Base-by-base conservation (phyloP, 2,797 vertebrate genomes). In the Parambassis ranga region DNA sequence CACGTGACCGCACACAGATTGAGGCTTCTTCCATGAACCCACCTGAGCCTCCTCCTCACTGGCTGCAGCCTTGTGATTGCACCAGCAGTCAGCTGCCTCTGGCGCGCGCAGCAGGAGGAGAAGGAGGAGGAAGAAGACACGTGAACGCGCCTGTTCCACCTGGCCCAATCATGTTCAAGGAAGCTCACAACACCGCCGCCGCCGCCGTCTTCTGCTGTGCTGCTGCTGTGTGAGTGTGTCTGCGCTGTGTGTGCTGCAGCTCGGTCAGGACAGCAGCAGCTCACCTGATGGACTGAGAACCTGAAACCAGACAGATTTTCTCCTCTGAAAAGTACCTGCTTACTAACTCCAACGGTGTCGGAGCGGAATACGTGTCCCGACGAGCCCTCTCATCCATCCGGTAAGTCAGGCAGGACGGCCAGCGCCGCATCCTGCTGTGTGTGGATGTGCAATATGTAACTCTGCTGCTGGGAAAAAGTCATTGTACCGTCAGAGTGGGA, bases 81-180 rank as follows among this genome's bases (percentile, higher is more conserved):
- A 58, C 60, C 75, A 71, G 28, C 20, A 62, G 65, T 63, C 73
- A 65, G 46, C 30, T 22, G 35, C 23, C 16, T 10, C 13, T 5
- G 24, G 33, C 36, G 56, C 57, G 59, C 15, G 37, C 27, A n/a
- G n/a, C n/a, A n/a, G n/a, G n/a, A n/a, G n/a, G n/a, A n/a, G 22
- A 23, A 1, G 8, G 9, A 14, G 16, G 26, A 7, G 7, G 2
- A 3, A 24, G 5, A 15, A 3, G 28, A 3, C 47, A 14, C 50
- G 52, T 42, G 83, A 55, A 30, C 74, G 81, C 76, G 75, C 75
- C 60, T 62, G 8, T 9, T 77, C 75, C 83, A 92, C 90, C 90
- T 91, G 90, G 57, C 8, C 89, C 88, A 89, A 87, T 88, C 83
- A 60, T 36, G 62, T 8, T 16, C 10, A 48, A 73, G 69, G 51